Percentiles rank a stretch among this genome's conserved stretches.
Conservation (phyloP, 2,888 invertebrate species). For the Steinernema scapterisci region DNA sequence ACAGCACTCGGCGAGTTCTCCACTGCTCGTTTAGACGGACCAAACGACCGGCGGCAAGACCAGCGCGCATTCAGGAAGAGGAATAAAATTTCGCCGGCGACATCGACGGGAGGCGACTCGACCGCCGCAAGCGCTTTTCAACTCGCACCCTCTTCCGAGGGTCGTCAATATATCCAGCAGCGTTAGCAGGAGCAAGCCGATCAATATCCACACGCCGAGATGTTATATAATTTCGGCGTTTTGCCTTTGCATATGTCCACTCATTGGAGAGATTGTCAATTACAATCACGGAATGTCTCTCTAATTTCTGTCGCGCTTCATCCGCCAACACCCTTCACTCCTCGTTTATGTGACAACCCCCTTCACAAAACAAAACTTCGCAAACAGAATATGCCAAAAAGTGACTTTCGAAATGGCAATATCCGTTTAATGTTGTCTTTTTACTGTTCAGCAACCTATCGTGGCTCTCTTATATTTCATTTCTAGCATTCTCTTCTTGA, state of each 20-base stretch:
- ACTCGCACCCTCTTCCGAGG: constrained; percentile 31
- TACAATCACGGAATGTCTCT: constrained; percentile 8
- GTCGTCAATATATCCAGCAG: constrained; percentile 4
- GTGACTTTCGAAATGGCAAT: no score
- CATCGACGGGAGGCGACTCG: constrained; percentile 21
- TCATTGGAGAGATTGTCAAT: constrained; percentile 4
- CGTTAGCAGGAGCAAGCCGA: constrained; percentile 30
- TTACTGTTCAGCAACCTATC: no score
- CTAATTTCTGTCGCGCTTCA: not conserved
- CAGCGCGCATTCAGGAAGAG: constrained; percentile 31
- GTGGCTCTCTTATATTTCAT: no score
- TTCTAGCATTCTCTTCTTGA: no score
- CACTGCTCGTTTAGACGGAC: constrained; percentile 16
- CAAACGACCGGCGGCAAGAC: constrained; percentile 26
- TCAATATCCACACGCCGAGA: constrained; percentile 24
- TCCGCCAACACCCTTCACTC: not conserved
- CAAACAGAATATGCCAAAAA: not conserved
- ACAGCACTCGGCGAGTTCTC: not conserved
- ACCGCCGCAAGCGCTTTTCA: constrained; percentile 31
- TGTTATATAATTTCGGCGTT: constrained; percentile 28
- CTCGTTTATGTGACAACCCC: constrained; percentile 7
- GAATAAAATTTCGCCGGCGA: constrained; percentile 29
- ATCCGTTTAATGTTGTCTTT: no score
- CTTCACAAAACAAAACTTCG: not conserved
- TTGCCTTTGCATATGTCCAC: constrained; percentile 26